Evolutionary conservation across 2,113 vertebrate species (phyloP).

Genomic region (Noturus placidus): DNA sequence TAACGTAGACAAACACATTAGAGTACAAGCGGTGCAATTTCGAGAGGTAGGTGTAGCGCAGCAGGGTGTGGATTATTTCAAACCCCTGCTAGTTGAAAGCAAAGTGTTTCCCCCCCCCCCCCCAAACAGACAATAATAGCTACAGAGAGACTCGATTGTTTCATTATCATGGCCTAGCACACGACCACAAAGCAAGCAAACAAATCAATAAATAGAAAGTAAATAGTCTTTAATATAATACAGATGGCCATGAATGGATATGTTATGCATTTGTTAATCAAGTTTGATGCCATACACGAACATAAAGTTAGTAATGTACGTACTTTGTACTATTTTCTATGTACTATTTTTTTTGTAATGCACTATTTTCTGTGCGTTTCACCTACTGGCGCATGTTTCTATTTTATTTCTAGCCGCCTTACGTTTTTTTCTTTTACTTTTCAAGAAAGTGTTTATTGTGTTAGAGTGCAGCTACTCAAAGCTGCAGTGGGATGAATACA

Average conservation of each 20-base stretch:
- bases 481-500: too few relatives aligned
- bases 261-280: not conserved
- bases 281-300: not conserved
- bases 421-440: not conserved
- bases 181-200: not conserved
- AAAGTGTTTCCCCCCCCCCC: not conserved
- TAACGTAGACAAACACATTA: not conserved
- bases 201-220: not conserved
- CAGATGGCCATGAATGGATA: not conserved
- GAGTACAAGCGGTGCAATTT: not conserved
- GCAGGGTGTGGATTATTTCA: not conserved
- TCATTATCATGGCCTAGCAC: not conserved
- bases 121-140: conserved; percentile 1
- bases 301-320: too few relatives aligned
- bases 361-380: not conserved
- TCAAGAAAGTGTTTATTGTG: not conserved
- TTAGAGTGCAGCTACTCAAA: too few relatives aligned
- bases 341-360: too few relatives aligned
- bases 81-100: not conserved
- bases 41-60: not conserved
- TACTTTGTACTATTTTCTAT: too few relatives aligned
- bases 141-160: conserved; percentile 3
- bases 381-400: not conserved
- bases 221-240: not conserved
- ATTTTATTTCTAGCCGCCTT: not conserved